Evolutionary conservation across 2,888 invertebrate species (phyloP), one percentile per base, ranked within the genome.

Genomic region (Candidula unifasciata): DNA sequence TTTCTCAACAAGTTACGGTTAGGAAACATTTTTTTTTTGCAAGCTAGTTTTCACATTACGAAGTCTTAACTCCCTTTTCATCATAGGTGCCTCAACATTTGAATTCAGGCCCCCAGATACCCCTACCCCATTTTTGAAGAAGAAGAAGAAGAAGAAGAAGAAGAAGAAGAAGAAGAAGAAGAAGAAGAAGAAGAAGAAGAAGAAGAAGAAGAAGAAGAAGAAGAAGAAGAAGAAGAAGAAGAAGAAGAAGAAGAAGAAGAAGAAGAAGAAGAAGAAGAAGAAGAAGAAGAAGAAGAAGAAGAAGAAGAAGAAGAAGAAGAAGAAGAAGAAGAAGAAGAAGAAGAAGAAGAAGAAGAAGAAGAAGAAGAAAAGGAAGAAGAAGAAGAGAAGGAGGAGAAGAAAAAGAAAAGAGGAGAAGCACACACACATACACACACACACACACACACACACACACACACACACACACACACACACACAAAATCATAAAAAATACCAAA

Each of bases 151-250:
- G n/a, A 24, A 68, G n/a, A 68, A 68, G 54, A 54, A 54, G 54
- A 24, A 68, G 69, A 68, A 68, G 69, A 24, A 68, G 69, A 24
- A 68, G 69, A 68, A 68, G 69, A 24, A 68, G 69, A 68, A 68
- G 69, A 68, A 68, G 69, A 24, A 68, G 69, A 68, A 68, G 69
- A 24, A 68, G 69, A 24, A 68, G 69, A 68, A 68, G 69, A 24
- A 68, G 69, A 68, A 24, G 69, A 68, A 24, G 69, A 68, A 24
- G n/a, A 68, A 24, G 69, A 68, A 24, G n/a, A 24, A 68, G n/a
- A 24, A 24, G 69, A 24, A 68, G 69, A 68, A 68, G 69, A 24
- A n/a, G 54, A 52, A 52, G 71, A 69, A 52, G 71, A n/a, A 33
- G 60, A 27, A 64, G 35, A 33, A 33, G 79, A 79, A 44, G 60